Evolutionary conservation across 1,140 invertebrate species (phyloP), one percentile per base, ranked within the genome.

Genomic region (Drosophila nannoptera): DNA sequence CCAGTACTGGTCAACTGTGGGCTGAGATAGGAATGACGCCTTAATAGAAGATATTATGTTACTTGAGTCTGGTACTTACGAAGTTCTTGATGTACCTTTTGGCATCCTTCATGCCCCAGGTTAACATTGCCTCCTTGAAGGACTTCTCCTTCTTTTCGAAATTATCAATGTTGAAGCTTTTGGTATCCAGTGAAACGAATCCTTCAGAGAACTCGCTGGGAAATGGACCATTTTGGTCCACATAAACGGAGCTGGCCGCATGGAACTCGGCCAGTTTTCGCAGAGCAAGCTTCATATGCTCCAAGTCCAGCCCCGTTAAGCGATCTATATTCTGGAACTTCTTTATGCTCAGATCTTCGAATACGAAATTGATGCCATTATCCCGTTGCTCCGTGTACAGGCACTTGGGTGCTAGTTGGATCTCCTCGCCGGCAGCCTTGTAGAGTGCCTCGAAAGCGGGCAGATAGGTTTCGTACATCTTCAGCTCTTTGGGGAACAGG

Each of bases 251-350:
- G 52, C 92, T 91, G 5, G 90, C 83, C 0, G 91, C 92, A 75
- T 93, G 92, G 64, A 91, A 91, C 61, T 84, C 90, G 0, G 91
- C 92, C 45, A 93, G 59, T 53, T 91, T 90, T 3, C 87, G 84
- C 22, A 93, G 62, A 2, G 91, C 90, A 6, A 90, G 35, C 38
- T 89, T 76, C 63, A 89, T 89, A 50, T 93, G 92, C 2, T 87
- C 63, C 56, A 92, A 63, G 73, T 93, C 91, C 46, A 93, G 81
- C 2, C 92, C 92, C 14, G 86, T 68, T 8, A 90, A 77, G 29
- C 92, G 90, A 77, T 91, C 83, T 0, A 91, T 88, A 43, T 87
- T 86, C 33, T 31, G 45, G 5, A 72, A 88, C 0, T 63, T 53
- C 22, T 64, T 68, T 4, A 38, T 43, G 0, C 40, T 16, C 9